Evolutionary conservation across 2,888 invertebrate species (phyloP).

Genomic region (Drosophila diplacantha): DNA sequence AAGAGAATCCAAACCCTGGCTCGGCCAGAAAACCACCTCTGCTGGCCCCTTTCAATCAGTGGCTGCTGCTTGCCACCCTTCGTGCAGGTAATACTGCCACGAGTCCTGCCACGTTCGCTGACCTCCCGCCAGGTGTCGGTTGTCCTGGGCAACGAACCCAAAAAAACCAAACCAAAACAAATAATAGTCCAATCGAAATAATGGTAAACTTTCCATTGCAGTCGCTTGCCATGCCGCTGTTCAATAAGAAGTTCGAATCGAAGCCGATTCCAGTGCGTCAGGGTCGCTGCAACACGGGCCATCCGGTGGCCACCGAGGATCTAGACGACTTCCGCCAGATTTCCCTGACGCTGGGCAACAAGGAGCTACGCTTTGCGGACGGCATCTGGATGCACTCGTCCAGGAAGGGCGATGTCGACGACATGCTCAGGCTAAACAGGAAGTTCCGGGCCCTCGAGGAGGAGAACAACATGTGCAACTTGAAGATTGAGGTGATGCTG

Average conservation of each 20-base stretch:
- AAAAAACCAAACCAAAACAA: slow-evolving; percentile 11
- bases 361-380: slow-evolving; percentile 75
- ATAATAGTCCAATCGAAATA: background rate
- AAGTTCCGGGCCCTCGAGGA: slow-evolving; percentile 74
- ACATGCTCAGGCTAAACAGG: slow-evolving; percentile 68
- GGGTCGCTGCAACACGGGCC: slow-evolving; percentile 72
- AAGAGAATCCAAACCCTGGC: background rate
- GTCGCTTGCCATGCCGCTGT: slow-evolving; percentile 72
- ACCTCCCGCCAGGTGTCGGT: slow-evolving; percentile 27
- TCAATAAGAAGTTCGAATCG: slow-evolving; percentile 76
- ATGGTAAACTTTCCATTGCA: slow-evolving; percentile 34
- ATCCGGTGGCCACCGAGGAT: slow-evolving; percentile 72
- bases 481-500: slow-evolving; percentile 76
- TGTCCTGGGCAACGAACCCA: slow-evolving; percentile 56
- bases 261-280: slow-evolving; percentile 73
- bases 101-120: slow-evolving; percentile 28
- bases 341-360: slow-evolving; percentile 72
- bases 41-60: slow-evolving; percentile 37
- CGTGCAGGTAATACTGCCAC: slow-evolving; percentile 25
- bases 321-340: slow-evolving; percentile 75
- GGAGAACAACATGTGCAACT: slow-evolving; percentile 75
- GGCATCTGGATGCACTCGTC: slow-evolving; percentile 76
- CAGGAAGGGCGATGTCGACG: slow-evolving; percentile 71
- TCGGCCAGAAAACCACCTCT: slow-evolving; percentile 24
- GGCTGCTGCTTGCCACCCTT: slow-evolving; percentile 40